Evolutionary conservation across 2,113 vertebrate genomes (phyloP), one percentile per base, ranked within the genome.

Genomic region (Acrocephalus arundinaceus): DNA sequence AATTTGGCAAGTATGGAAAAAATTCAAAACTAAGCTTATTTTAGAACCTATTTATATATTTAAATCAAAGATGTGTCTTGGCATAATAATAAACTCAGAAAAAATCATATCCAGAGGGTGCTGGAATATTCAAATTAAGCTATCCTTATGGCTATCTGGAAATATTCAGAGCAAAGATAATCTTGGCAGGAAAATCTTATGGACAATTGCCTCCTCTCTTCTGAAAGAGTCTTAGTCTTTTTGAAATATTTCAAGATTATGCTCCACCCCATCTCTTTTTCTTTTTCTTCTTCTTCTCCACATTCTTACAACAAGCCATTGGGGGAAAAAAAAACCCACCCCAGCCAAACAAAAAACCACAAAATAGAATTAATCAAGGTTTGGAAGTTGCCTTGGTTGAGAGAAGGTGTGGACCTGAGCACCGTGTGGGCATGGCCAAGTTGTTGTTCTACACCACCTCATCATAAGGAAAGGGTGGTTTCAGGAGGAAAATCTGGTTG

Each of bases 191-290:
- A 35, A 45, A 80, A 39, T 4, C 11, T 61, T 43, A 52, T 1
- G 2, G 25, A 55, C 57, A 87, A 71, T n/a, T 7, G 10, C 2
- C 45, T 15, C 0, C 1, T 37, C 28, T 57, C 23, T 55, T 82
- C 25, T 49, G 16, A 46, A 85, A 66, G 39, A 14, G 1, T 19
- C 18, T 55, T 23, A 39, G 9, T 21, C 13, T 49, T 77, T 80
- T 17, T 30, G 7, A 31, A 67, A 2, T 25, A 37, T 85, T 74
- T 62, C 8, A 74, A 37, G 31, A 58, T 12, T 19, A 51, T 15
- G 7, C 1, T 8, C 8, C 13, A 11, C 2, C 5, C 1, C 1
- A 6, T 12, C 5, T 5, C 8, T 13, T 43, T 41, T 39, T 4
- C 9, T 18, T 43, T 39, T 39, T 54, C 35, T 39, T 54, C 35